Evolutionary conservation across 2,888 invertebrate species (phyloP).

Genomic region (Acronicta alni): DNA sequence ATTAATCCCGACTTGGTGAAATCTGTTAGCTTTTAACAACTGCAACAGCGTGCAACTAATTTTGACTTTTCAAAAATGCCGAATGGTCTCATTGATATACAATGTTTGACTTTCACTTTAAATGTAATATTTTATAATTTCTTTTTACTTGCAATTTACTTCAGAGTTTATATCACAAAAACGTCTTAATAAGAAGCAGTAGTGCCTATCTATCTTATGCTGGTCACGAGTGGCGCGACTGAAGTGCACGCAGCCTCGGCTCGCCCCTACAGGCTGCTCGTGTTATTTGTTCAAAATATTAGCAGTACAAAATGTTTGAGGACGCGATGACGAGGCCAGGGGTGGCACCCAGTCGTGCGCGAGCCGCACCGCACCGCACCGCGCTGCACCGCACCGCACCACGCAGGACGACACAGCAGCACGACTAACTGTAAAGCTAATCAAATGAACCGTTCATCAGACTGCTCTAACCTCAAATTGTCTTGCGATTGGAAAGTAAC

Average conservation of each 20-base stretch:
- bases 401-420: background rate
- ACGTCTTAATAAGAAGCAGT: no score
- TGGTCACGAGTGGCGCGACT: background rate
- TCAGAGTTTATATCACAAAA: no score
- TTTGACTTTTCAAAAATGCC: no score
- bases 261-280: conserved; percentile 11
- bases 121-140: no score
- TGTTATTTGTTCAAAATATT: conserved; percentile 43
- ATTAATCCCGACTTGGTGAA: no score
- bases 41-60: no score
- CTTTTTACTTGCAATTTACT: no score
- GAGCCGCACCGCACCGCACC: conserved; percentile 4
- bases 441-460: conserved; percentile 32
- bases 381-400: conserved; percentile 11
- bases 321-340: conserved; percentile 19
- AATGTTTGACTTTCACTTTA: no score
- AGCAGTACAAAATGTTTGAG: conserved; percentile 27
- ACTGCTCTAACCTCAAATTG: conserved; percentile 28
- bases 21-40: no score
- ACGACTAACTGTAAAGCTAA: conserved; percentile 15
- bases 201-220: no score
- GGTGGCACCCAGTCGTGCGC: conserved; percentile 31
- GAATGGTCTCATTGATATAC: no score
- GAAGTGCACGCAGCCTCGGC: background rate
- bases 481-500: conserved; percentile 19